Percentiles rank a stretch among this genome's conserved stretches.
phyloP scores from a whole-genome alignment of 30 jellyfish, hydroid and myxozoan species.

The Phacellophora camtschatica region DNA sequence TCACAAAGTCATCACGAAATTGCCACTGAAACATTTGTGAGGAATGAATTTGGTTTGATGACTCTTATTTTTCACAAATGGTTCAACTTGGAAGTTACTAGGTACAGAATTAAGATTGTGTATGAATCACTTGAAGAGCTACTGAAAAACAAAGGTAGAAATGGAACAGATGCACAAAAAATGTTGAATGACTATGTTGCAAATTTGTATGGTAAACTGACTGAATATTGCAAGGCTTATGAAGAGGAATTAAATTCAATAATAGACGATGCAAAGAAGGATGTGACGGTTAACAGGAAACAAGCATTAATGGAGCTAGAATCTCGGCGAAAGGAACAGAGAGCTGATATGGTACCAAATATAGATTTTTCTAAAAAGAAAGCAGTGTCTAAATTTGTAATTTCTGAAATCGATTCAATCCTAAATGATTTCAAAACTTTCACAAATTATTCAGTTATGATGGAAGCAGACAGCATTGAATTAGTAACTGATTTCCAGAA shows the following conservation, averaged over 20 bases:
- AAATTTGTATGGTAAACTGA: conserved; percentile 3
- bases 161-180: background rate
- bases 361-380: conserved; percentile 19
- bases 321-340: background rate
- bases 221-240: conserved; percentile 1
- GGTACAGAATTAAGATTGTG: conserved; percentile 28
- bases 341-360: background rate
- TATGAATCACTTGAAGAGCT: conserved; percentile 1
- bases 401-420: conserved; percentile 29
- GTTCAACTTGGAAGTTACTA: conserved; percentile 27
- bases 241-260: conserved; percentile 12
- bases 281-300: conserved; percentile 4
- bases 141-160: conserved; percentile 6
- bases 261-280: conserved; percentile 4
- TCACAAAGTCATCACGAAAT: background rate
- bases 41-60: conserved; percentile 13
- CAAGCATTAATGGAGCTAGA: conserved; percentile 52
- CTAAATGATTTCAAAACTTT: conserved; percentile 13
- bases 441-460: background rate
- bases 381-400: conserved; percentile 32
- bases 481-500: conserved; percentile 35
- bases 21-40: conserved; percentile 6
- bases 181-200: background rate
- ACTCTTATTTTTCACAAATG: conserved; percentile 5
- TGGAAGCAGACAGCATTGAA: conserved; percentile 17